A percentile compares a stretch with the other conserved stretches of the same genome.
Conservation (phyloP, 53 echinoderm and acorn worm species). For the Stichopus horrens region DNA sequence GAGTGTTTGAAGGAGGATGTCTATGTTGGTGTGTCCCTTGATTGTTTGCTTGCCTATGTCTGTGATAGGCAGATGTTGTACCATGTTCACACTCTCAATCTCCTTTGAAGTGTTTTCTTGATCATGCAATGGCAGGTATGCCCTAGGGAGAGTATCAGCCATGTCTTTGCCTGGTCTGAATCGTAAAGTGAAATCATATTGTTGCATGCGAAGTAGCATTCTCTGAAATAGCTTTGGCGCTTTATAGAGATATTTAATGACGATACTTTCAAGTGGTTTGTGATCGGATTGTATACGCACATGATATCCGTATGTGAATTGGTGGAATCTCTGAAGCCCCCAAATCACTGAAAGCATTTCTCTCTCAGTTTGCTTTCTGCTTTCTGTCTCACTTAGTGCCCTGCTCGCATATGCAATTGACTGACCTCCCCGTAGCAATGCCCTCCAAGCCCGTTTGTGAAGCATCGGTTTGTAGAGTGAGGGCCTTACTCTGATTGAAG, state of each 20-base stretch:
- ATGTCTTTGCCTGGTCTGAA: neutral
- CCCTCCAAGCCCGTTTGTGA: neutral
- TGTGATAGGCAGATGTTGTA: slow-evolving; percentile 39
- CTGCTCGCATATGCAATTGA: neutral
- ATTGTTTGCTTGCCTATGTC: slow-evolving; percentile 21
- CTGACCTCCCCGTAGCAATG: too few species aligned
- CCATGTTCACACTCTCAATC: slow-evolving; percentile 31
- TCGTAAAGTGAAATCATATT: neutral
- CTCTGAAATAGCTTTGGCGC: neutral
- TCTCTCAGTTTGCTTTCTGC: too few species aligned
- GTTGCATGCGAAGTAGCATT: neutral
- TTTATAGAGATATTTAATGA: neutral
- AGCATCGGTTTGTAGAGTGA: neutral
- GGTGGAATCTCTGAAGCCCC: too few species aligned
- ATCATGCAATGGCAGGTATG: neutral
- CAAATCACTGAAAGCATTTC: too few species aligned
- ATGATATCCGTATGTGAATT: too few species aligned
- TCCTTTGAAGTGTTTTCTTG: neutral
- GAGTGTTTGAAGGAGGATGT: slow-evolving; percentile 2
- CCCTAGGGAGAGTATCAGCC: neutral
- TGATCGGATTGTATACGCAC: too few species aligned
- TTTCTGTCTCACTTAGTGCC: neutral
- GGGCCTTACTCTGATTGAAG: neutral
- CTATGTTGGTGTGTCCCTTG: neutral
- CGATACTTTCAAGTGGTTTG: neutral